Evolutionary conservation across 2,113 vertebrate species (phyloP).

Genomic region (Numida meleagris): DNA sequence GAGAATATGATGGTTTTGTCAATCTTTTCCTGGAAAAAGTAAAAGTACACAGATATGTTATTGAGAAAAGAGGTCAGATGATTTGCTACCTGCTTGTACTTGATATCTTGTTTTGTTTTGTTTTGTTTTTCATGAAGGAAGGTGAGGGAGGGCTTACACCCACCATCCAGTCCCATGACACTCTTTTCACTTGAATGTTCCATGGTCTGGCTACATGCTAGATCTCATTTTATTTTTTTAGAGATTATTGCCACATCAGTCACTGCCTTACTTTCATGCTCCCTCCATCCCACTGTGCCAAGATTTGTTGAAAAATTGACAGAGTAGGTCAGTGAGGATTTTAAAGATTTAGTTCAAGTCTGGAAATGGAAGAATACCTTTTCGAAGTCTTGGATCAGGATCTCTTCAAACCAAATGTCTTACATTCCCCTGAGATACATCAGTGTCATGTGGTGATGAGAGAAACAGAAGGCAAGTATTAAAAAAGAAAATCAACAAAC

Average conservation of each 20-base stretch:
- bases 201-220: neutral
- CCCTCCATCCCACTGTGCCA: neutral
- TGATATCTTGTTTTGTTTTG: neutral
- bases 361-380: neutral
- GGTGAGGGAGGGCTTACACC: neutral
- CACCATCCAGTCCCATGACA: neutral
- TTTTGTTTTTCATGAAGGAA: neutral
- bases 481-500: accelerated
- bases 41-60: neutral
- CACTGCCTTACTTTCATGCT: neutral
- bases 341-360: neutral
- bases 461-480: neutral
- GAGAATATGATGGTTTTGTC: neutral
- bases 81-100: neutral
- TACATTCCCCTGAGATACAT: neutral
- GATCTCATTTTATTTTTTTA: neutral
- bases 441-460: neutral
- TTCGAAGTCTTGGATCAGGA: neutral
- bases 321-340: neutral
- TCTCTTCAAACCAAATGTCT: neutral
- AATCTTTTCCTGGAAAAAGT: neutral
- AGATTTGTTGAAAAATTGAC: neutral
- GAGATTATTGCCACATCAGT: neutral
- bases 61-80: neutral
- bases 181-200: neutral